phyloP scores from a whole-genome alignment of 2,888 invertebrate species.

The Capitulum mitella region DNA sequence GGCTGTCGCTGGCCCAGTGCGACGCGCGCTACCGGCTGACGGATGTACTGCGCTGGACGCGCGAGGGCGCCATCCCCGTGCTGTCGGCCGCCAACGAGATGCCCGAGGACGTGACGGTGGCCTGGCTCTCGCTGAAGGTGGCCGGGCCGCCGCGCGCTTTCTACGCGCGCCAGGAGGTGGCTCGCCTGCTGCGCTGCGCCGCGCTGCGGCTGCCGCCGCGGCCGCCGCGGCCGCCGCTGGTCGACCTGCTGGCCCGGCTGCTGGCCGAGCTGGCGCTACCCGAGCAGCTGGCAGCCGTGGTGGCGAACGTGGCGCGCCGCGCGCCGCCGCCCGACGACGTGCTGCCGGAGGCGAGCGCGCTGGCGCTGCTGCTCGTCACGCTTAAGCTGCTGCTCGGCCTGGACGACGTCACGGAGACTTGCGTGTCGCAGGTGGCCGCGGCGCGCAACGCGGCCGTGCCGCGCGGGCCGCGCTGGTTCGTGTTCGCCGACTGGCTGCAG shows the following conservation, averaged over 20 bases:
- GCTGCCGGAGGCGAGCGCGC: background rate
- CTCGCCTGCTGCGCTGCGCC: background rate
- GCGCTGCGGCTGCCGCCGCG: background rate
- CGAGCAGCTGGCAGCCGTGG: background rate
- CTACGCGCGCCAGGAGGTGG: background rate
- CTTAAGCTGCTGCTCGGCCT: background rate
- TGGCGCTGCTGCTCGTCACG: background rate
- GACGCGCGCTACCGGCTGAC: background rate
- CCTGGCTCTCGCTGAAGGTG: rapidly evolving
- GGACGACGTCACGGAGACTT: background rate
- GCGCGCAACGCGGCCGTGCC: background rate
- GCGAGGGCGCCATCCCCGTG: background rate
- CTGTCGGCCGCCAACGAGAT: background rate
- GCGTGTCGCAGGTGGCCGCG: background rate
- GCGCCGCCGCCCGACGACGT: background rate
- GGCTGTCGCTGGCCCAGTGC: background rate
- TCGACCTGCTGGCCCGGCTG: background rate
- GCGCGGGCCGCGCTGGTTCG: background rate
- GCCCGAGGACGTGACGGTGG: background rate
- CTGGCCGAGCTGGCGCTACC: background rate
- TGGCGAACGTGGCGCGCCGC: background rate
- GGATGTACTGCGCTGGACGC: background rate
- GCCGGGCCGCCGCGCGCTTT: no score
- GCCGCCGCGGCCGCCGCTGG: background rate
- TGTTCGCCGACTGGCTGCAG: constrained; percentile 1